Base-by-base conservation (phyloP, 2,888 invertebrate species). In the Chirona hameri region DNA sequence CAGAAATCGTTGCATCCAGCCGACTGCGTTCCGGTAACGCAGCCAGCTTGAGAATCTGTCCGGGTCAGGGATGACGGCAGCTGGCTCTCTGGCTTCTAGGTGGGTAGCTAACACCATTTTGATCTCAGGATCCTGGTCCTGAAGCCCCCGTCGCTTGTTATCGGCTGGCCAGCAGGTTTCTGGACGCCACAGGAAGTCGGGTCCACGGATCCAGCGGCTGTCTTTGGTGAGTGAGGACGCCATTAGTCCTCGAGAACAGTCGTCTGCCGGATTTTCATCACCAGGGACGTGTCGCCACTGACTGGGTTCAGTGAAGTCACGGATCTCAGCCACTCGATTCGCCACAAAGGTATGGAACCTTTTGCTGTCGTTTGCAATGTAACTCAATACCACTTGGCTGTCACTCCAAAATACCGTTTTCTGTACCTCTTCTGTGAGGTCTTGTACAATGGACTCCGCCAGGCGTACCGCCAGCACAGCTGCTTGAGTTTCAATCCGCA, bases 261-360 rank as follows among this genome's bases (percentile, higher is more conserved):
- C 27, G 29, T 29, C 69, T 27, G 69, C 14, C 14, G 69, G 57
- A 27, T 27, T 65, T 24, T 4, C 0, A 29, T 57, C 57, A 21
- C 39, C 57, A 1, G 57, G 39, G n/a, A 24, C 14, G 4, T 60
- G 60, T 31, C 46, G 18, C 65, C 65, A 81, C 39, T 81, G 31
- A 15, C 21, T 55, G 29, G 31, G 81, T 14, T 39, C 7, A 18
- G 81, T 27, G 24, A n/a, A 46, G 72, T 69, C 82, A 39, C 82
- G n/a, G 9, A 82, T 69, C 69, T 57, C 46, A 31, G 65, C 48
- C 69, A 82, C 69, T 24, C 69, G 82, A 65, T 82, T 82, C 27
- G 69, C 82, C 10, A 82, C 24, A 46, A 65, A 69, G 27, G 72
- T 69, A 39, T 82, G 82, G 27, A 82, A 69, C 48, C 82, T 69